These are phyloP conservation scores for Falco rusticolus DNA, from an alignment of 2,797 vertebrate species.

Conservation along the genomic window DNA sequence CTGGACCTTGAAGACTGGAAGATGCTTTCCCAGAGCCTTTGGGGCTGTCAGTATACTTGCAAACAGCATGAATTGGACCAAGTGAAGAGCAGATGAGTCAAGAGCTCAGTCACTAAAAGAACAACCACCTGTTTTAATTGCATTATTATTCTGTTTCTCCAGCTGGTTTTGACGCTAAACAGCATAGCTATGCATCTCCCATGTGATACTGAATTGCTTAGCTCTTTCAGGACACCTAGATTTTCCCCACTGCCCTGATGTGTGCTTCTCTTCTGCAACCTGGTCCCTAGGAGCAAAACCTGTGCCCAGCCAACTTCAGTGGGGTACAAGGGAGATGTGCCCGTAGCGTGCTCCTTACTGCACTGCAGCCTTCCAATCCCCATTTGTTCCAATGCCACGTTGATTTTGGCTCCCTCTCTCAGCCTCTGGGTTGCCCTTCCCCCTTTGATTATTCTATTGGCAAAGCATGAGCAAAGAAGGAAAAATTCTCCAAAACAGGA, in stretches of 20 bases:
- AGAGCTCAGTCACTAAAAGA: neutral
- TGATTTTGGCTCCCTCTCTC: constrained; percentile 4
- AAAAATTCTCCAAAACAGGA: neutral
- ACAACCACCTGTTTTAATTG: neutral
- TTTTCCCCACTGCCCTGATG: neutral
- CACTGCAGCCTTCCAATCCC: neutral
- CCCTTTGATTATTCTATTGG: neutral
- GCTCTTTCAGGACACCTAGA: neutral
- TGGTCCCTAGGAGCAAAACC: neutral
- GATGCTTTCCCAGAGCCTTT: neutral
- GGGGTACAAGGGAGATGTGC: neutral
- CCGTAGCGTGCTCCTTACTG: accelerated
- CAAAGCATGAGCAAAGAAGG: neutral
- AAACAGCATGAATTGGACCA: neutral
- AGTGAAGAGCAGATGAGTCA: neutral
- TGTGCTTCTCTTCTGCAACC: neutral
- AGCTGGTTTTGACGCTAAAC: neutral
- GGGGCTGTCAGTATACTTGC: neutral
- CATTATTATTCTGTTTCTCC: neutral
- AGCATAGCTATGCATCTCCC: neutral
- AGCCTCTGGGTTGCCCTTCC: neutral
- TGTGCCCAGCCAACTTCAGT: accelerated
- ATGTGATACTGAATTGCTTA: neutral
- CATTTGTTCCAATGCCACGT: neutral
- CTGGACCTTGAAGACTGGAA: neutral